Evolutionary conservation across 1,140 invertebrate species (phyloP).

Genomic region (Portunus trituberculatus): DNA sequence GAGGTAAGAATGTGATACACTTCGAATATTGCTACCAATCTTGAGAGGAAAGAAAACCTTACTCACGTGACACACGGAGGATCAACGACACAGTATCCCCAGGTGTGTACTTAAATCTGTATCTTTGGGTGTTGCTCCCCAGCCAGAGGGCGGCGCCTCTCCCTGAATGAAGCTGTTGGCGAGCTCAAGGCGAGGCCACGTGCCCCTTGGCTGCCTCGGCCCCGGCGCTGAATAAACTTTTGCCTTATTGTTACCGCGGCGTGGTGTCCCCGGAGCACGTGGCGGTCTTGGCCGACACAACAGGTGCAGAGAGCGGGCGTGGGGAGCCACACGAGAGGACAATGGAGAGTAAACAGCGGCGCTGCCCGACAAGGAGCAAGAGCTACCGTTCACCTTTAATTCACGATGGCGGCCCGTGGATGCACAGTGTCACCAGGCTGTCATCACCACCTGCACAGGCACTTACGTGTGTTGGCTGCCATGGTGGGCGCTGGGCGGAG

Average conservation of each 20-base stretch:
- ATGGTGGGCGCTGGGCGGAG: conserved; percentile 37
- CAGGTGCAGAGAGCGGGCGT: background rate
- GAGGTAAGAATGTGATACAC: no score
- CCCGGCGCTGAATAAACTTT: background rate
- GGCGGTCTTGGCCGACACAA: background rate
- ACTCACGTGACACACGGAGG: background rate
- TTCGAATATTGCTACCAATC: no score
- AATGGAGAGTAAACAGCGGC: background rate
- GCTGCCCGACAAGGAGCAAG: background rate
- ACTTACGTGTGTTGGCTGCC: conserved; percentile 65
- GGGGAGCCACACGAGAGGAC: background rate
- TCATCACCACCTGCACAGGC: background rate
- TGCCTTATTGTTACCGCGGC: background rate
- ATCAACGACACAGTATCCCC: background rate
- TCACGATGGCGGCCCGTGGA: background rate
- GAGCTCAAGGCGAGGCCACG: background rate
- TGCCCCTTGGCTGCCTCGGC: background rate
- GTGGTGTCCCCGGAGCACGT: conserved; percentile 16
- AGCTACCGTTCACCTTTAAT: background rate
- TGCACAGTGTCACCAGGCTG: background rate
- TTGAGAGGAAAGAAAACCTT: no score
- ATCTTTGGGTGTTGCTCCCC: background rate
- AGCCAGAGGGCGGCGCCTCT: background rate
- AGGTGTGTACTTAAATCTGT: background rate
- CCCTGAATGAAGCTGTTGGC: background rate